These are phyloP conservation scores for Hetaerina titia DNA, from an alignment of 2,888 invertebrate species.

Conservation along the genomic window DNA sequence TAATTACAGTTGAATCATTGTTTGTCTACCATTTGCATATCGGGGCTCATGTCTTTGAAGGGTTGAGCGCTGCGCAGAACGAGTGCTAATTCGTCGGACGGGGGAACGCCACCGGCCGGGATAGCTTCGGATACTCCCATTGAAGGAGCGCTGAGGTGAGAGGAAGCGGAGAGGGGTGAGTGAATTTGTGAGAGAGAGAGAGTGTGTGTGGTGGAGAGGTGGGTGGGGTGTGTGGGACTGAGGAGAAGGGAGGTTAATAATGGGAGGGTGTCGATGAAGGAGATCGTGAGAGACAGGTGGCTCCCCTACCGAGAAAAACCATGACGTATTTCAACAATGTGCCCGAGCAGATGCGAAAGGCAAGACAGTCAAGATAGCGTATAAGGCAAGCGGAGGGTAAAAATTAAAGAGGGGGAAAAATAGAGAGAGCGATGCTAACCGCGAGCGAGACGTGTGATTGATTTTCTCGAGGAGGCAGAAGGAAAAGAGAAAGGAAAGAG, in stretches of 20 bases:
- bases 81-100: background rate
- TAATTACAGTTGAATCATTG: too few species aligned
- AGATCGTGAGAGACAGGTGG: constrained; percentile 35
- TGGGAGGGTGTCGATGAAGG: constrained; percentile 13
- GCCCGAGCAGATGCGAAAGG: constrained; percentile 20
- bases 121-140: background rate
- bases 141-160: background rate
- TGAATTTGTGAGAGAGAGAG: background rate
- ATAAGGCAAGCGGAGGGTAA: background rate
- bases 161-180: background rate
- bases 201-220: too few species aligned
- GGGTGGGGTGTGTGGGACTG: background rate
- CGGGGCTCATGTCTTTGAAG: too few species aligned
- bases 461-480: background rate
- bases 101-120: background rate
- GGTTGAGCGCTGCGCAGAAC: background rate
- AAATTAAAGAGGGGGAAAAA: constrained; percentile 17
- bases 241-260: background rate
- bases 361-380: constrained; percentile 39
- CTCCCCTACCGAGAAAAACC: constrained; percentile 30
- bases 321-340: constrained; percentile 43
- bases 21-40: too few species aligned
- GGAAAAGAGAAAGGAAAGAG: background rate
- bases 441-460: constrained; percentile 32
- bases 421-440: background rate